Base-by-base conservation (phyloP, 2,888 invertebrate species). In the Orchesellides sinensis region DNA sequence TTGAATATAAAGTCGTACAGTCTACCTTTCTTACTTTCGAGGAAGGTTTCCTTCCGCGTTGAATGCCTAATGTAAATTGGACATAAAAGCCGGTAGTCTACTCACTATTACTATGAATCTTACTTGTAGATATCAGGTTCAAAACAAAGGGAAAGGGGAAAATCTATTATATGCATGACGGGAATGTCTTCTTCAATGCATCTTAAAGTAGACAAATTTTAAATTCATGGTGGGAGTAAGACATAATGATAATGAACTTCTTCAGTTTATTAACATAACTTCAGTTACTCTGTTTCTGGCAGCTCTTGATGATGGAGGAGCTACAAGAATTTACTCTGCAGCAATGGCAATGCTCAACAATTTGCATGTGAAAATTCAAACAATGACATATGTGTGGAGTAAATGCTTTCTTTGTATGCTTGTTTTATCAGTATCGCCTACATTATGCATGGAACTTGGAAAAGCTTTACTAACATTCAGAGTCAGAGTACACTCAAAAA, bases 191-290 rank as follows among this genome's bases (percentile, higher is more conserved):
- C 49, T 23, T 17, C 27, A 35, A 49, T 25, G 35, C 65, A 23
- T 40, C 35, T 65, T 65, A 65, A 21, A n/a, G 14, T 75, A 40
- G 54, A 40, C 54, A 75, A 66, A 47, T 68, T 47, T 61, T 35
- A 78, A 69, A 78, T 29, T 61, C 78, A 69, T 70, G 52, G 70
- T 70, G 70, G 29, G 52, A 47, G 69, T 61, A n/a, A 17, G 40
- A 47, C 59, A 65, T 54, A 54, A 77, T 77, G 77, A 68, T 77
- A 68, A 77, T 77, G 56, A 77, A 77, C 59, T 68, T n/a, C 47
- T 27, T 27, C 27, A 68, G 47, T 68, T 68, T 59, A 77, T 68
- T 77, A 68, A 45, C 59, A 66, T 66, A 52, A 54, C 61, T 47
- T 65, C 29, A 68, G 59, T 32, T 68, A 68, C 32, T 32, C 68